Evolutionary conservation across 2,888 invertebrate species (phyloP).

Genomic region (Eristalis intricaria): DNA sequence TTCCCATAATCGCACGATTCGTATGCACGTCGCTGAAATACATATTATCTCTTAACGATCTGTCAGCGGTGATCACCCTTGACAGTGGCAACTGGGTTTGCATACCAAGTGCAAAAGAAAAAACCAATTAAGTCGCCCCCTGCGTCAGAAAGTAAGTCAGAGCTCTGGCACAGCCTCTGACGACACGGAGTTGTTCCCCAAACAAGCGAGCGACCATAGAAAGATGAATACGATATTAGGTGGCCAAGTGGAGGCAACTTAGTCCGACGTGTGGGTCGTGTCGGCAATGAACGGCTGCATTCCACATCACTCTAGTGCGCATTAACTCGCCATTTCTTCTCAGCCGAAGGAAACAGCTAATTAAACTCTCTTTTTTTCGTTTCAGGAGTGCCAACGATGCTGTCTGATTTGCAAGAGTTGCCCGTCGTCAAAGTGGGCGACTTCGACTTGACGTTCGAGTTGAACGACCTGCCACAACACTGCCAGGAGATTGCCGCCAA

Average conservation of each 20-base stretch:
- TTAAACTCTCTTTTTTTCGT: slow-evolving; percentile 72
- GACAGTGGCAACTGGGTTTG: not conserved
- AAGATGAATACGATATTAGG: not conserved
- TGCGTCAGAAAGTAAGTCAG: slow-evolving; percentile 15
- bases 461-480: slow-evolving; percentile 85
- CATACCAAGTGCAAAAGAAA: not conserved
- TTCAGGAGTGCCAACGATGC: slow-evolving; percentile 87
- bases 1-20: not conserved
- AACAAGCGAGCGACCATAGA: not conserved
- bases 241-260: not conserved
- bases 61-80: not conserved
- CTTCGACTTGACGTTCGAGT: slow-evolving; percentile 83
- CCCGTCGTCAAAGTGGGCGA: slow-evolving; percentile 87
- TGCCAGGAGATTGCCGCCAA: slow-evolving; percentile 86
- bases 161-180: not conserved
- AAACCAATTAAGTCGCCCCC: not conserved
- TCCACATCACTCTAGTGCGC: not conserved
- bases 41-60: not conserved
- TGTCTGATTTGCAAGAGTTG: slow-evolving; percentile 86
- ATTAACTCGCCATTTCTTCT: not conserved
- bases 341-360: not conserved
- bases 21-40: not conserved
- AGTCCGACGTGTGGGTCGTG: too few species aligned
- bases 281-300: too few species aligned
- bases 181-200: not conserved